Evolutionary conservation across 2,888 invertebrate species (phyloP).

Genomic region (Marasmarcha lunaedactyla): DNA sequence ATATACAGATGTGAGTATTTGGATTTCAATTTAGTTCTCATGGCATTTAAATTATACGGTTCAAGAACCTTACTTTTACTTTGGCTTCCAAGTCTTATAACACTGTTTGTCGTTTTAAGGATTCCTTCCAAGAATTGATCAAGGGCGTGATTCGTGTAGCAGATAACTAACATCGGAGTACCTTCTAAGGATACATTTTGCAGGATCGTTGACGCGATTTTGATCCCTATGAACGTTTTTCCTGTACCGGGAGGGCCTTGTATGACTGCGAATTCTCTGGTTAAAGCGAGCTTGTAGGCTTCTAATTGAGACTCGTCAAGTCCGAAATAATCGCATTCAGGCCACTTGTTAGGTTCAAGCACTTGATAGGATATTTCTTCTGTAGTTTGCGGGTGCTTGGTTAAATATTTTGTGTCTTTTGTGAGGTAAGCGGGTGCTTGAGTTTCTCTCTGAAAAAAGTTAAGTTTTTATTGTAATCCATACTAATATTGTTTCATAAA

Average conservation of each 20-base stretch:
- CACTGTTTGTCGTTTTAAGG: conserved; percentile 62
- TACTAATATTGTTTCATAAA: too few species aligned
- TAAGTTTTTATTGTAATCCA: too few species aligned
- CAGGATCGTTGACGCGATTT: conserved; percentile 77
- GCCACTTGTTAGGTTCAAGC: conserved; percentile 53
- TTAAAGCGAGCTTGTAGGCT: conserved; percentile 77
- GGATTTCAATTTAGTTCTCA: conserved; percentile 39
- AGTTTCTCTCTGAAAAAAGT: conserved; percentile 35
- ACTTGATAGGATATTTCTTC: conserved; percentile 40
- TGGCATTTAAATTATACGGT: conserved; percentile 56
- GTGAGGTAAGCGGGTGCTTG: conserved; percentile 46
- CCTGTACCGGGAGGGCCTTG: conserved; percentile 93
- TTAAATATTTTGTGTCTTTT: conserved; percentile 35
- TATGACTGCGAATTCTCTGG: conserved; percentile 79
- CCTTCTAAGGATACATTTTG: conserved; percentile 68
- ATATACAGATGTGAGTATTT: conserved; percentile 43
- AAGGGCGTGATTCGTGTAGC: conserved; percentile 88
- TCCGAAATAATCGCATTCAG: conserved; percentile 39
- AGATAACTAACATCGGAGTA: conserved; percentile 81
- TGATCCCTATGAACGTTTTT: conserved; percentile 84
- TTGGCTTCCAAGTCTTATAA: conserved; percentile 79
- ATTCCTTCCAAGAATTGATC: conserved; percentile 87
- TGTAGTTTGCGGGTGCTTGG: conserved; percentile 20
- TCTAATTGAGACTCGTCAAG: conserved; percentile 76
- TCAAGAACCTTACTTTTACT: conserved; percentile 70